A percentile compares a stretch with the other conserved stretches of the same genome.
phyloP scores from a whole-genome alignment of 2,113 vertebrate genomes.

The Vidua chalybeata region DNA sequence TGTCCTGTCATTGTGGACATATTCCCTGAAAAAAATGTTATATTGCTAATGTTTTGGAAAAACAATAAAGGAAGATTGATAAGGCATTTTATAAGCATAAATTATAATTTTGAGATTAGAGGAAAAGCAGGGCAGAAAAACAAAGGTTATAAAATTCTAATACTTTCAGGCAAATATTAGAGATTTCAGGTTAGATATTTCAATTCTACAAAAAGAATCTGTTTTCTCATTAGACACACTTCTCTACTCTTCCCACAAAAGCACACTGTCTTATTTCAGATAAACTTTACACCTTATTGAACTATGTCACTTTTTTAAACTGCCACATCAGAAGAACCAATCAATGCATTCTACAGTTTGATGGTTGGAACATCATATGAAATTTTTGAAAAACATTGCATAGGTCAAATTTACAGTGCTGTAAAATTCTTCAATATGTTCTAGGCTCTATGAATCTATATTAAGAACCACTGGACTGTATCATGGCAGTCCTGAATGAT shows the following conservation, averaged over 20 bases:
- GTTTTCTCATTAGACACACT: neutral
- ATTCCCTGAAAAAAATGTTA: neutral
- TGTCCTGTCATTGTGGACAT: rapidly evolving
- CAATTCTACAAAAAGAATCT: neutral
- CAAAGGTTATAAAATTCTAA: neutral
- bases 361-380: neutral
- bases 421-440: neutral
- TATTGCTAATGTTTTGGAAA: neutral
- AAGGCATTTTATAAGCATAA: neutral
- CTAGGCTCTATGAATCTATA: neutral
- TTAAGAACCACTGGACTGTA: neutral
- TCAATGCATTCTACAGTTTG: neutral
- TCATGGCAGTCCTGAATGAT: neutral
- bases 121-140: neutral
- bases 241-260: neutral
- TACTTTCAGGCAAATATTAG: neutral
- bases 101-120: neutral
- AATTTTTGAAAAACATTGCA: neutral
- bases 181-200: neutral
- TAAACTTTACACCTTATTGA: neutral
- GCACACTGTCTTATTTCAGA: neutral
- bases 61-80: neutral
- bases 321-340: neutral
- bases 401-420: neutral
- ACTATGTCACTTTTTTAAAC: neutral